Evolutionary conservation across 1,140 invertebrate species (phyloP).

Genomic region (Cydia splendana): DNA sequence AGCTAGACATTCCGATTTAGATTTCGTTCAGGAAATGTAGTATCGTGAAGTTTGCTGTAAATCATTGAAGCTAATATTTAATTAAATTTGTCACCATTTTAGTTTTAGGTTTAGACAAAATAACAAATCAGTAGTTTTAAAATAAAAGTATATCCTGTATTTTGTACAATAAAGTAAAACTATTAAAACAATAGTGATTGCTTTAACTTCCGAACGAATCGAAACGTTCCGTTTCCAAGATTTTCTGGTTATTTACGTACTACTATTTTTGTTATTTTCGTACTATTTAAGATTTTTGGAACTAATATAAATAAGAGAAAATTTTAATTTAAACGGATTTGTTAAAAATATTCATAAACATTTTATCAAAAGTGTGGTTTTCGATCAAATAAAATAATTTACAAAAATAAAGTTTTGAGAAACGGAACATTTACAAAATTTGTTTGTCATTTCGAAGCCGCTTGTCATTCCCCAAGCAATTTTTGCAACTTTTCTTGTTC

Average conservation of each 20-base stretch:
- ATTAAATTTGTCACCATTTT: no score
- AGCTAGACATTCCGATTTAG: constrained; percentile 38
- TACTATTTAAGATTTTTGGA: neutral
- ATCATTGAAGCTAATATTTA: neutral
- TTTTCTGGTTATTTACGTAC: no score
- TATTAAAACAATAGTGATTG: neutral
- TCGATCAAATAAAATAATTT: neutral
- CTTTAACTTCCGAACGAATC: neutral
- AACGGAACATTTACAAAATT: constrained; percentile 36
- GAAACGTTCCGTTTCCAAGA: neutral
- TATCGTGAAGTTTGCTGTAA: constrained; percentile 25
- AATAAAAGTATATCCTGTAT: neutral
- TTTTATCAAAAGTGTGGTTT: neutral
- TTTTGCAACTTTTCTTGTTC: constrained; percentile 14
- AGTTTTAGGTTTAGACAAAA: no score
- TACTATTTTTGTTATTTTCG: neutral
- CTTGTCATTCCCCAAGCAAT: constrained; percentile 58
- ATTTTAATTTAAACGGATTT: neutral
- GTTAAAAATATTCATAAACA: neutral
- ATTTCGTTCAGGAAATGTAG: constrained; percentile 44
- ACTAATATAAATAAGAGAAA: neutral
- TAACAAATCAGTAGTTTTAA: no score
- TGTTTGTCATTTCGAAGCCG: constrained; percentile 65
- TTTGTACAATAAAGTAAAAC: neutral
- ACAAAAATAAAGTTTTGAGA: constrained; percentile 5